Evolutionary conservation across 2,797 vertebrate species (phyloP).

Genomic region (Austrolebias charrua): DNA sequence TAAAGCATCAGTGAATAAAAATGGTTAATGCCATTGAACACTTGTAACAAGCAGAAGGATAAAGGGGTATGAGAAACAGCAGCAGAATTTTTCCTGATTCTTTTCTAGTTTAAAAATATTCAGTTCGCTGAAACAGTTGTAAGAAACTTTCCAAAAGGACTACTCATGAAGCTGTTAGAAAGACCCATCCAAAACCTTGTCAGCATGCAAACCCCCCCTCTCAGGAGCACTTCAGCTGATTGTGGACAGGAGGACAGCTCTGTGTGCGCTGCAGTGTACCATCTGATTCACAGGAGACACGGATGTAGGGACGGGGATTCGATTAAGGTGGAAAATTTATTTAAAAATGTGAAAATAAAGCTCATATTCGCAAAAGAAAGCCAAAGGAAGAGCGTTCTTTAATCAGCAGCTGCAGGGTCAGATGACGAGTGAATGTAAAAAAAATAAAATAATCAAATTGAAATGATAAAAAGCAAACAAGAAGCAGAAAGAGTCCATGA

Average conservation of each 20-base stretch:
- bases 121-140: background rate
- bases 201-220: background rate
- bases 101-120: too few species aligned
- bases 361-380: constrained; percentile 38
- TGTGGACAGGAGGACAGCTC: constrained; percentile 43
- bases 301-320: constrained; percentile 15
- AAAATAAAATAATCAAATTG: constrained; percentile 25
- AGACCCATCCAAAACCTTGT: background rate
- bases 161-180: background rate
- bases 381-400: constrained; percentile 26
- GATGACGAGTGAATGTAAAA: constrained; percentile 35
- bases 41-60: too few species aligned
- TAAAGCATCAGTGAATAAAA: too few species aligned
- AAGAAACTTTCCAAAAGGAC: background rate
- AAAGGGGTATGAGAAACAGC: too few species aligned
- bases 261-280: constrained; percentile 27
- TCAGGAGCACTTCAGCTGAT: background rate
- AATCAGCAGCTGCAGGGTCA: constrained; percentile 49
- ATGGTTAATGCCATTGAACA: too few species aligned
- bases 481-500: background rate
- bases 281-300: constrained; percentile 47
- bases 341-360: constrained; percentile 20
- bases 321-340: constrained; percentile 29
- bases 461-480: constrained; percentile 16
- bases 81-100: too few species aligned